Conservation (phyloP, 2,797 vertebrate genomes). For the Hyperoplus lanceolatus region DNA sequence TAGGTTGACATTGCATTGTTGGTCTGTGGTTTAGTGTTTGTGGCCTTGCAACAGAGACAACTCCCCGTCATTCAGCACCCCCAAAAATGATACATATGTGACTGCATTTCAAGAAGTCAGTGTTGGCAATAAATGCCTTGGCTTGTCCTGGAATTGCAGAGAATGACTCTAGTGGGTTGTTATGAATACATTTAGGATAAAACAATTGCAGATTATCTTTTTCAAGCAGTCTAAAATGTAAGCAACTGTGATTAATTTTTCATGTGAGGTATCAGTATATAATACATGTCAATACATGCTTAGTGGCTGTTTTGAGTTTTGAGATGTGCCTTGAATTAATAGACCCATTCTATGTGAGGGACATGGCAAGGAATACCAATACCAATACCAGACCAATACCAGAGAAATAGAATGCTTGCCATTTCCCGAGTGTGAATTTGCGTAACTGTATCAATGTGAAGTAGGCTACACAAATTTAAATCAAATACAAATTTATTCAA, state of each 20-base stretch:
- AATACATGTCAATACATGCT: conserved; percentile 79
- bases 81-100: conserved; percentile 57
- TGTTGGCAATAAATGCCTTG: conserved; percentile 37
- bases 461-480: conserved; percentile 7
- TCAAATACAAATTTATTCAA: conserved; percentile 10
- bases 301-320: conserved; percentile 74
- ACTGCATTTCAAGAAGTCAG: conserved; percentile 43
- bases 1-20: conserved; percentile 23
- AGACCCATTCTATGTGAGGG: conserved; percentile 64
- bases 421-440: conserved; percentile 39
- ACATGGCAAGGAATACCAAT: conserved; percentile 87
- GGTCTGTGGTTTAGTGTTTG: conserved; percentile 45
- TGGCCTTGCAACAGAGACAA: conserved; percentile 34
- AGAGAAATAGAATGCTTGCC: conserved; percentile 20
- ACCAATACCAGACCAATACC: conserved; percentile 82
- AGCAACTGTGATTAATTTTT: conserved; percentile 70
- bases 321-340: conserved; percentile 85
- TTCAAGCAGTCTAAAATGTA: conserved; percentile 47
- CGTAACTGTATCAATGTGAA: conserved; percentile 54
- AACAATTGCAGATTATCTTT: conserved; percentile 51
- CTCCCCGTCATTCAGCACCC: conserved; percentile 52
- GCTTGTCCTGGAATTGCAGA: conserved; percentile 57
- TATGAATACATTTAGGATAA: conserved; percentile 73
- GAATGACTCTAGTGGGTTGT: conserved; percentile 70
- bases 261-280: conserved; percentile 67